Evolutionary conservation across 2,113 vertebrate genomes (phyloP).

Genomic region (Penelope pileata): DNA sequence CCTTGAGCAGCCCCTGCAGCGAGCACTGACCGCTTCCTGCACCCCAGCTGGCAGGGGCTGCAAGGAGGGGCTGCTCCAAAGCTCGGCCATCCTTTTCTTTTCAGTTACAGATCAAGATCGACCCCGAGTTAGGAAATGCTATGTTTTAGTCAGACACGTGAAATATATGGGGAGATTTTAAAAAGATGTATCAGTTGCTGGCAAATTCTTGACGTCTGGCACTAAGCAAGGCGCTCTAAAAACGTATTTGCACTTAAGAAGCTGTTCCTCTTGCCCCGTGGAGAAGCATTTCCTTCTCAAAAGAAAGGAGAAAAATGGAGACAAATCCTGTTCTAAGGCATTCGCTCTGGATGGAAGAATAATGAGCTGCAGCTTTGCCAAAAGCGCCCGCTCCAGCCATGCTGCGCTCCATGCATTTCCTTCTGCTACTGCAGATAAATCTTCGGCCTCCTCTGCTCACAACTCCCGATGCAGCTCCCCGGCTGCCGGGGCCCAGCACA

Average conservation of each 20-base stretch:
- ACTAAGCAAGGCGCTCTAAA: not conserved
- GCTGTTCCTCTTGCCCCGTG: not conserved
- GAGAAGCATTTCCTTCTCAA: slow-evolving; percentile 9
- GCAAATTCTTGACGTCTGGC: slow-evolving; percentile 21
- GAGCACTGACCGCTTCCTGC: not conserved
- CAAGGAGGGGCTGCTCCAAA: not conserved
- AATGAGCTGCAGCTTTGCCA: slow-evolving; percentile 29
- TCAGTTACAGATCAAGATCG: not conserved
- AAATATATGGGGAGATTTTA: not conserved
- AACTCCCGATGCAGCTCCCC: not conserved
- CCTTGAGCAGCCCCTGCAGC: not conserved
- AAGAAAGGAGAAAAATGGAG: slow-evolving; percentile 5
- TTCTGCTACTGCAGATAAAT: slow-evolving; percentile 26
- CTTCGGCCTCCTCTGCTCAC: not conserved
- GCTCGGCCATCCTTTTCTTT: not conserved
- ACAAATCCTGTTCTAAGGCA: not conserved
- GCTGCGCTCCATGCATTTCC: not conserved
- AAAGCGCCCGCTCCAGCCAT: not conserved
- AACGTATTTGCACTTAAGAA: not conserved
- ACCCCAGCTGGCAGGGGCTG: accelerated
- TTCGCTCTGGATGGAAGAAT: slow-evolving; percentile 17
- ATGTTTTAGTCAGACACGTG: not conserved
- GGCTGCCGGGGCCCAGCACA: not conserved
- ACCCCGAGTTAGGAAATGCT: not conserved
- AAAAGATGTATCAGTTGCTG: slow-evolving; percentile 31